Percentiles rank a stretch among this genome's conserved stretches.
Evolutionary conservation across 2,113 vertebrate genomes (phyloP).

Genomic region (Odobenus rosmarus): DNA sequence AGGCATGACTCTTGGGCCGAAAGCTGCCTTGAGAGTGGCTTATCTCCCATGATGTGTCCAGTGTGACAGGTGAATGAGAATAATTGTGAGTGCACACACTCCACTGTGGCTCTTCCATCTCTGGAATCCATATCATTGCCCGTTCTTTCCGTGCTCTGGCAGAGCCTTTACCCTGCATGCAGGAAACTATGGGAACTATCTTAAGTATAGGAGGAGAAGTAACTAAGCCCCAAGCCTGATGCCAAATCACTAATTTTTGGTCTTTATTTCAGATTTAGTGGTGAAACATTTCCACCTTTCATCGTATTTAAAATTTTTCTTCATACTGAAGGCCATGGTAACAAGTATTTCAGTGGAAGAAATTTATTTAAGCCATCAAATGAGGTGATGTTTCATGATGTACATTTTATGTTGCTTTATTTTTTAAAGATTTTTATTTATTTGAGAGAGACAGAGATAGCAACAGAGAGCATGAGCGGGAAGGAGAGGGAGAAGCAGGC

Average conservation of each 20-base stretch:
- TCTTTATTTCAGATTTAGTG: slow-evolving; percentile 81
- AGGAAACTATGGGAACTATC: neutral
- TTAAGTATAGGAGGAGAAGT: neutral
- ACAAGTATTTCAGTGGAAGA: slow-evolving; percentile 82
- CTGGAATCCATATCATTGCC: neutral
- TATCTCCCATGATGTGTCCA: neutral
- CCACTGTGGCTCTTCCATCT: neutral
- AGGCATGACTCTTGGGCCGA: slow-evolving; percentile 8
- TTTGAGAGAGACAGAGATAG: neutral
- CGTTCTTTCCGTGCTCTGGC: neutral
- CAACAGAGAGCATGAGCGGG: neutral
- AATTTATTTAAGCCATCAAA: slow-evolving; percentile 76
- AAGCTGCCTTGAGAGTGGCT: neutral
- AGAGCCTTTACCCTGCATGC: neutral
- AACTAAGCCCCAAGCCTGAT: neutral
- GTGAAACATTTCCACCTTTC: slow-evolving; percentile 82
- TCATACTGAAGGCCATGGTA: slow-evolving; percentile 63
- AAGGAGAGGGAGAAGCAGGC: neutral
- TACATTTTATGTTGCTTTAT: slow-evolving; percentile 57
- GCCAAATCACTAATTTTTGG: slow-evolving; percentile 16
- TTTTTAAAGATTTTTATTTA: neutral
- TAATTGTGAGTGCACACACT: neutral
- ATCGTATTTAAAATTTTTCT: slow-evolving; percentile 85
- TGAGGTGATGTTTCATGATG: slow-evolving; percentile 75
- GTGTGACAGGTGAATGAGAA: neutral